A percentile compares a stretch with the other conserved stretches of the same genome.
phyloP scores from a whole-genome alignment of 2,888 invertebrate species.

The Pseudeuparius sepicola region DNA sequence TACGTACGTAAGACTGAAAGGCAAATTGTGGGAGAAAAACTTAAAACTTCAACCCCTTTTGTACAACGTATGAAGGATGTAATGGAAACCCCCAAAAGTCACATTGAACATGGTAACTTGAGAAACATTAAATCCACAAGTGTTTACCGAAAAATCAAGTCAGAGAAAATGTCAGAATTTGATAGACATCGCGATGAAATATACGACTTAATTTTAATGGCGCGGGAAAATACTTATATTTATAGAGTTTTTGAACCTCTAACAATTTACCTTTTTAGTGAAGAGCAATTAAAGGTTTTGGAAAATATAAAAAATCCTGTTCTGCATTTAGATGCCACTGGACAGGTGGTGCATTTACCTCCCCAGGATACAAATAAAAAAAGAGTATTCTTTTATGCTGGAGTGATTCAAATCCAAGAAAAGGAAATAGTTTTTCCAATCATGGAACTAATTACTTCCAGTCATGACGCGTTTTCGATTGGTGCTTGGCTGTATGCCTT shows the following conservation, averaged over 20 bases:
- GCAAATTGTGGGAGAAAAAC: not conserved
- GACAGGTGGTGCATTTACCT: conserved; percentile 6
- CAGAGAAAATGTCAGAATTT: conserved; percentile 1
- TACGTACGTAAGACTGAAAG: conserved; percentile 1
- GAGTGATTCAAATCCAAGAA: conserved; percentile 1
- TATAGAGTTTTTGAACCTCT: conserved; percentile 5
- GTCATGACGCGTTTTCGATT: conserved; percentile 7
- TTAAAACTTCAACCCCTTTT: not conserved
- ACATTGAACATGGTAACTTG: conserved; percentile 1
- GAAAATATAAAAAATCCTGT: not conserved
- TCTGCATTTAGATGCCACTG: conserved; percentile 7
- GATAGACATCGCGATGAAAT: conserved; percentile 3
- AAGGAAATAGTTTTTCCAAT: conserved; percentile 2
- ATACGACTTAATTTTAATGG: conserved; percentile 6
- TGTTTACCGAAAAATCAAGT: not conserved
- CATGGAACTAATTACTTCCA: conserved; percentile 2
- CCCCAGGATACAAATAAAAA: conserved; percentile 1
- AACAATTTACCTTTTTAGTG: conserved; percentile 2
- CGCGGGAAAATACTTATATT: conserved; percentile 6
- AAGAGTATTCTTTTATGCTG: conserved; percentile 10
- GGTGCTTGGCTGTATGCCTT: conserved; percentile 7
- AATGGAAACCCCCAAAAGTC: not conserved
- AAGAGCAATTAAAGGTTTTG: not conserved
- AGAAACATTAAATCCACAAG: conserved; percentile 2
- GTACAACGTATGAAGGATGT: not conserved